Evolutionary conservation across 2,888 invertebrate species (phyloP).

Genomic region (Heteromurus nitidus): DNA sequence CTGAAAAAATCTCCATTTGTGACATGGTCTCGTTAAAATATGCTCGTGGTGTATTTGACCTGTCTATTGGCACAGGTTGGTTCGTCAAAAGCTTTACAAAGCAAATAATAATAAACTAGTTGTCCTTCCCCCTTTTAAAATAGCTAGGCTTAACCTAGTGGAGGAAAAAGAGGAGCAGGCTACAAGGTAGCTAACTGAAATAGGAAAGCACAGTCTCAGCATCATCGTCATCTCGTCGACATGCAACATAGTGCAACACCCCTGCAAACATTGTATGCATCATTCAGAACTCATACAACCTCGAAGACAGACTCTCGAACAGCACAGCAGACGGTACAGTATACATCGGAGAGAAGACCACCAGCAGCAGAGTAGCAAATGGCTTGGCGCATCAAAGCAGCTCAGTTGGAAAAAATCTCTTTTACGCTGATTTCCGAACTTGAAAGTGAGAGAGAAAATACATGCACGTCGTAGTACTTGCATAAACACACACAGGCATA

Average conservation of each 20-base stretch:
- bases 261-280: constrained; percentile 42
- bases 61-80: constrained; percentile 61
- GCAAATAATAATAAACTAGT: constrained; percentile 45
- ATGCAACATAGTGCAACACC: constrained; percentile 60
- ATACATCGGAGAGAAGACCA: constrained; percentile 49
- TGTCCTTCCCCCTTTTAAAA: constrained; percentile 60
- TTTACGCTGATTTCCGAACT: constrained; percentile 55
- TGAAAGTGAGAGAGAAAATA: constrained; percentile 12
- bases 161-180: constrained; percentile 1
- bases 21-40: constrained; percentile 61
- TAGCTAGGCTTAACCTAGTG: constrained; percentile 43
- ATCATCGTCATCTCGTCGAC: constrained; percentile 23
- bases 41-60: constrained; percentile 62
- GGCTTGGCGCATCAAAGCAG: constrained; percentile 22
- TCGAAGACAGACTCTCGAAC: neutral
- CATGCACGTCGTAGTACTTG: neutral
- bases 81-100: constrained; percentile 48
- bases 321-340: constrained; percentile 16
- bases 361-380: constrained; percentile 39
- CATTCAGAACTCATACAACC: constrained; percentile 27
- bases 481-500: neutral
- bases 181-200: constrained; percentile 18
- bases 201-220: constrained; percentile 12
- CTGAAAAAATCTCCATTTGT: constrained; percentile 55
- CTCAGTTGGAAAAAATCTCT: constrained; percentile 15